Base-by-base conservation (phyloP, 1,140 invertebrate species). In the Leptopilina boulardi region DNA sequence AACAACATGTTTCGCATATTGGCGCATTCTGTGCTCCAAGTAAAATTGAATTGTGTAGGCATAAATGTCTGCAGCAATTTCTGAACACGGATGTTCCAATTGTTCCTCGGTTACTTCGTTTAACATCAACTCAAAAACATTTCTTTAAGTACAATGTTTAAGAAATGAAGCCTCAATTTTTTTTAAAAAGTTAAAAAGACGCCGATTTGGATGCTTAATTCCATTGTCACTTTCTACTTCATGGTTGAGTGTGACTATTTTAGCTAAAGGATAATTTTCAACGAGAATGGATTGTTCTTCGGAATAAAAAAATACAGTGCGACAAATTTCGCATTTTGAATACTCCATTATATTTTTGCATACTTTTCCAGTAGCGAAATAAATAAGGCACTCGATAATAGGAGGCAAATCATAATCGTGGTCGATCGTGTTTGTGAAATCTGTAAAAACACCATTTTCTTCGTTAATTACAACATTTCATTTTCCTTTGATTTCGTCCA, bases 11-110 rank as follows among this genome's bases (percentile, higher is more conserved):
- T 47, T 47, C 4, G 44, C 44, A 47, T 15, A 77, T 72, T 51
- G 42, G 47, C 30, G 73, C 15, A 74, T 47, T 38, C 8, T 8
- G 72, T 19, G 59, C 56, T 79, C 75, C 38, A 74, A 44, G 74
- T 59, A 77, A 56, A 26, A 70, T 70, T 70, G 26, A 34, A 18
- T 72, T 13, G 47, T 34, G 70, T 19, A 70, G 26, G 38, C 59
- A 41, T 74, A 70, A 34, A 15, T 18, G 5, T 70, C 66, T 15
- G 4, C 15, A 47, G 44, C 44, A 47, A 15, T 9, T 13, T 47
- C 44, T n/a, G 44, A 47, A 47, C 44, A 47, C 15, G 44, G 44
- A 15, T 47, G 44, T 47, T 47, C 13, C 2, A 8, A 42, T 13
- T 47, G 0, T 47, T 47, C 44, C 4, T 47, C 44, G 13, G 44